Conservation (phyloP, 1,140 invertebrate species). For the Anthonomus grandis region DNA sequence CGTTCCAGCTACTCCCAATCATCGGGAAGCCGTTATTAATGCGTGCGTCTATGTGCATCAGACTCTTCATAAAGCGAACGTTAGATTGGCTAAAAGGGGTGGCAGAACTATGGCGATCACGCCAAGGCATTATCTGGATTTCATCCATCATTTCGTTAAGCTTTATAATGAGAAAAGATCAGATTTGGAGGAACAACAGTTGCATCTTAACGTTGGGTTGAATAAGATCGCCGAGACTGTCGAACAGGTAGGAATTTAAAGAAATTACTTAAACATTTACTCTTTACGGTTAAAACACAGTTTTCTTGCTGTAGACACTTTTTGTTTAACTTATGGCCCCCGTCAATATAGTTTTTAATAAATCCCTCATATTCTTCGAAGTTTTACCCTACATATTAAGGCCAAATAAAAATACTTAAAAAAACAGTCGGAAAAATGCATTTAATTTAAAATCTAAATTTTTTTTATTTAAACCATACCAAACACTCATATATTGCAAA, state of each 20-base stretch:
- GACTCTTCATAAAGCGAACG: slow-evolving; percentile 91
- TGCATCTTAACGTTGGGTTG: slow-evolving; percentile 97
- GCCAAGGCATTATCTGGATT: slow-evolving; percentile 98
- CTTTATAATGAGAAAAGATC: slow-evolving; percentile 96
- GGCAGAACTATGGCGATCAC: slow-evolving; percentile 96
- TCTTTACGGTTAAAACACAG: not conserved
- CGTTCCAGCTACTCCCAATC: slow-evolving; percentile 71
- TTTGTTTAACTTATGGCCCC: no score
- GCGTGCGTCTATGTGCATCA: slow-evolving; percentile 98
- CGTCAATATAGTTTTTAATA: no score
- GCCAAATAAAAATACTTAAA: no score
- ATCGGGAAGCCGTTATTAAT: slow-evolving; percentile 95
- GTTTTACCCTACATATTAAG: no score
- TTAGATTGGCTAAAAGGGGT: slow-evolving; percentile 79
- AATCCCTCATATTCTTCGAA: no score
- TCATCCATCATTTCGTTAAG: slow-evolving; percentile 99
- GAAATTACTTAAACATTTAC: no score
- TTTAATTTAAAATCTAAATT: no score
- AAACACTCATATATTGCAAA: no score
- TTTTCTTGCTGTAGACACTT: no score
- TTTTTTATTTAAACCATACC: no score
- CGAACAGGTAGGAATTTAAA: slow-evolving; percentile 64
- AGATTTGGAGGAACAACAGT: slow-evolving; percentile 97
- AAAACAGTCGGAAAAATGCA: no score
- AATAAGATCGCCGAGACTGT: slow-evolving; percentile 99